Evolutionary conservation across 2,888 invertebrate species (phyloP), one percentile per base, ranked within the genome.

Genomic region (Buathra laborator): DNA sequence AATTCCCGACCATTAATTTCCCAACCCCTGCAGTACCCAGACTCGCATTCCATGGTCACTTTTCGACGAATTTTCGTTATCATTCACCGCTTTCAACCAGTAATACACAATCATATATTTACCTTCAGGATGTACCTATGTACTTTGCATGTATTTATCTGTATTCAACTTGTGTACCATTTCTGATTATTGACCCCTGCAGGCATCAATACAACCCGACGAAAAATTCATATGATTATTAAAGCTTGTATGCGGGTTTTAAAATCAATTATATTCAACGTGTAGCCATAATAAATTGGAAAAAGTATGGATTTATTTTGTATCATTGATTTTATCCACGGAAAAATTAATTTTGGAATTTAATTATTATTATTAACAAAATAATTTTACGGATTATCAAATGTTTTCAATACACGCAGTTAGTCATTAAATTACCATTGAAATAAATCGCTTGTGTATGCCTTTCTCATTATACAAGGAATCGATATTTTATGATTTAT

Each of bases 1-100:
- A 14, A 59, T 59, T 59, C n/a, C 12, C 32, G 59, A 32, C 32
- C 29, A 32, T 59, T 29, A 29, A 59, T 59, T 59, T 59, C 29
- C 32, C 32, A 59, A 10, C 24, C 59, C 14, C 32, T 5, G 32
- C 12, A 32, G 14, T 6, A 14, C n/a, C 14, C 59, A 24, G 2
- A 1, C 19, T 14, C 59, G 59, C 3, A 4, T 59, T 59, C 32
- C 5, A 14, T 14, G 29, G 59, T 59, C 29, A 59, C 59, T 59
- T 59, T 29, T 29, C 59, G 14, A 6, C 59, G 29, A 59, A 59
- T 59, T 5, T n/a, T 6, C 59, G 14, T n/a, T 32, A 32, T 32
- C 59, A 29, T 59, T n/a, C 59, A 32, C 32, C 24, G 59, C 59
- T 59, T 10, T 3, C 59, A 59, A 12, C 24, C 29, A 7, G 24